These are phyloP conservation scores for Bombus breviceps DNA, from an alignment of 1,140 invertebrate genomes.

Conservation along the genomic window DNA sequence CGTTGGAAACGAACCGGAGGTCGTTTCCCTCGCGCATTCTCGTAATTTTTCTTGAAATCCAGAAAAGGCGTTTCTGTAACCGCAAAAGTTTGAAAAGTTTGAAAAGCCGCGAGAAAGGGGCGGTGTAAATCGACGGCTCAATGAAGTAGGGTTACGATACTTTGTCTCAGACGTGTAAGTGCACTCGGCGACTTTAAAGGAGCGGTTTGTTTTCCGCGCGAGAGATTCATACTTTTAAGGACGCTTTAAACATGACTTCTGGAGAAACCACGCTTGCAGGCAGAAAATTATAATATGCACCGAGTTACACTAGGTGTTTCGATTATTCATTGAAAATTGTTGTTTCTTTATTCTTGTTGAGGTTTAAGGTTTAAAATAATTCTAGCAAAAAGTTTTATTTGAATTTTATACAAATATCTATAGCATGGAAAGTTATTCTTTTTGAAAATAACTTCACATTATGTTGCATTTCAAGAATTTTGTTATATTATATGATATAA, in stretches of 20 bases:
- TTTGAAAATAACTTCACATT: neutral
- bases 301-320: neutral
- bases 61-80: neutral
- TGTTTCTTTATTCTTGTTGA: too few relatives aligned
- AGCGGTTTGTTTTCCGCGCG: conserved; percentile 10
- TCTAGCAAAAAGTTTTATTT: neutral
- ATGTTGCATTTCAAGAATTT: neutral
- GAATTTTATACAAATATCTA: neutral
- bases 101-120: conserved; percentile 16
- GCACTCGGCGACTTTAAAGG: conserved; percentile 43
- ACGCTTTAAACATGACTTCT: neutral
- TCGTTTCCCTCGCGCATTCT: neutral
- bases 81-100: conserved; percentile 14
- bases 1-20: neutral
- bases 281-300: neutral
- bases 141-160: conserved; percentile 67
- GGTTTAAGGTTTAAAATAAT: too few relatives aligned
- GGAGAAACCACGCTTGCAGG: neutral
- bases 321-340: neutral
- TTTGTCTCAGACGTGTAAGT: conserved; percentile 67
- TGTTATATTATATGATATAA: neutral
- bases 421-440: too few relatives aligned
- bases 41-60: conserved; percentile 48
- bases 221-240: neutral
- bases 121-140: conserved; percentile 64